phyloP scores from a whole-genome alignment of 2,888 invertebrate species.

The Bimastos eiseni region DNA sequence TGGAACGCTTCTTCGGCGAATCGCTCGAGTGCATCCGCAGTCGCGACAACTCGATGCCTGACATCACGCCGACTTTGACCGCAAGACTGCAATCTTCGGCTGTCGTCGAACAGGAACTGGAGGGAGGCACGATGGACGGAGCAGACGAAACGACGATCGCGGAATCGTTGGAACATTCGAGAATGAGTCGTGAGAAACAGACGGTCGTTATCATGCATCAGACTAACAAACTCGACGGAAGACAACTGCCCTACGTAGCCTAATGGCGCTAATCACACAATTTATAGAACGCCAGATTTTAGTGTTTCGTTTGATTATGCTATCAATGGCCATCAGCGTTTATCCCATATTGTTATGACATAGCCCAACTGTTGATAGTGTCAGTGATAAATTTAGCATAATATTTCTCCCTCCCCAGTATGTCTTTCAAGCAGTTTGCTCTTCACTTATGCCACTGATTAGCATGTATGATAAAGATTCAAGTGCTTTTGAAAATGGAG shows the following conservation, averaged over 20 bases:
- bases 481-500: too few species aligned
- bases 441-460: too few species aligned
- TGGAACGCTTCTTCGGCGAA: constrained; percentile 15
- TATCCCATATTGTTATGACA: too few species aligned
- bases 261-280: not conserved
- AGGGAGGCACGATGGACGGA: not conserved
- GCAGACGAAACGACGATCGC: not conserved
- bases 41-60: constrained; percentile 1
- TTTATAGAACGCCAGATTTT: not conserved
- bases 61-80: not conserved
- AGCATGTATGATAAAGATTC: too few species aligned
- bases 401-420: too few species aligned
- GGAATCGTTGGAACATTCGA: not conserved
- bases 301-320: not conserved
- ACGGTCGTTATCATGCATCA: not conserved
- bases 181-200: not conserved
- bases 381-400: too few species aligned
- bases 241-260: not conserved
- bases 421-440: too few species aligned
- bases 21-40: constrained; percentile 13
- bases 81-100: not conserved
- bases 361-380: too few species aligned
- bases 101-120: not conserved
- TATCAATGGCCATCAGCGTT: too few species aligned
- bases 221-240: not conserved